A percentile compares a stretch with the other conserved stretches of the same genome.
phyloP scores from a whole-genome alignment of 1,140 invertebrate species.

The Centruroides sculpturatus region DNA sequence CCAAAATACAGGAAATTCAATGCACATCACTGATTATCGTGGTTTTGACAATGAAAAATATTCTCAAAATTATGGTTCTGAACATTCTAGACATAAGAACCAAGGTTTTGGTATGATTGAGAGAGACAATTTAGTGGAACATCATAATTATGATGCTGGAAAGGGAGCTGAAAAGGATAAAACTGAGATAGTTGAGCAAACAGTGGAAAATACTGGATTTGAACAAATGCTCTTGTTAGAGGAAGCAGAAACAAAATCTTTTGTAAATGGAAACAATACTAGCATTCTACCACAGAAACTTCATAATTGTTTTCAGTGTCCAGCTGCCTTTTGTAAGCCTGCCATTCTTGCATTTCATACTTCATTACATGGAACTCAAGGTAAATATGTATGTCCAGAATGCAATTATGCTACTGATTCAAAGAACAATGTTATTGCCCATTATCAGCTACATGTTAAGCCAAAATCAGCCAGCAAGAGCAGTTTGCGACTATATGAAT shows the following conservation, averaged over 20 bases:
- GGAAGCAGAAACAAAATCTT: conserved; percentile 4
- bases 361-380: conserved; percentile 48
- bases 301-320: conserved; percentile 15
- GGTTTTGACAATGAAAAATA: conserved; percentile 11
- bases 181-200: no score
- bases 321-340: conserved; percentile 21
- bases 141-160: no score
- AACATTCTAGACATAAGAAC: conserved; percentile 61
- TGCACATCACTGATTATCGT: conserved; percentile 11
- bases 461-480: background rate
- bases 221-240: conserved; percentile 8
- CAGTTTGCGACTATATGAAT: conserved; percentile 22
- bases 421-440: conserved; percentile 54
- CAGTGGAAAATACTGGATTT: background rate
- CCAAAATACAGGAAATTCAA: conserved; percentile 5
- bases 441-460: conserved; percentile 42
- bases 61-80: conserved; percentile 49
- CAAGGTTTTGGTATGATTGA: conserved; percentile 37
- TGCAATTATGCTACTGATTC: conserved; percentile 70
- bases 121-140: no score
- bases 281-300: background rate
- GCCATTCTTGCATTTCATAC: conserved; percentile 54
- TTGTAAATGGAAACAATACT: background rate
- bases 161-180: no score
- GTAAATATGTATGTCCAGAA: conserved; percentile 54